These are phyloP conservation scores for Gasterosteus aculeatus DNA, from an alignment of 2,113 vertebrate genomes.

Conservation along the genomic window DNA sequence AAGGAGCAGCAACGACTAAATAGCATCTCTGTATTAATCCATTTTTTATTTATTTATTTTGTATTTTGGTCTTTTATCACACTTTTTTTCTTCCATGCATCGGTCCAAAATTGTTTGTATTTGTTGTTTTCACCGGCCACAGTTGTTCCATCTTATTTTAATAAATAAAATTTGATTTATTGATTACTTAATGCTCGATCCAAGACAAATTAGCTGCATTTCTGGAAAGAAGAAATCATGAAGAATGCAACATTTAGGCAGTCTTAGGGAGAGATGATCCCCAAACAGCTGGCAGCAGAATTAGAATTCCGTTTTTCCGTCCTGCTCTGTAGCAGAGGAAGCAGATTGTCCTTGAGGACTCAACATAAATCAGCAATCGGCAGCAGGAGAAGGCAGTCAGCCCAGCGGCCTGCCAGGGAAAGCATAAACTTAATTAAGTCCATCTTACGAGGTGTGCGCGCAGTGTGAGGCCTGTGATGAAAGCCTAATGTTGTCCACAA, in stretches of 20 bases:
- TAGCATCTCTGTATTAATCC: not conserved
- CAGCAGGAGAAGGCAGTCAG: slow-evolving; percentile 60
- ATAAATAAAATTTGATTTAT: not conserved
- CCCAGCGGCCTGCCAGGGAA: slow-evolving; percentile 69
- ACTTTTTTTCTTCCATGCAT: not conserved
- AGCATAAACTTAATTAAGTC: slow-evolving; percentile 77
- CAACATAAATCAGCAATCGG: slow-evolving; percentile 73
- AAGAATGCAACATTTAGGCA: slow-evolving; percentile 26
- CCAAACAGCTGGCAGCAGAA: slow-evolving; percentile 56
- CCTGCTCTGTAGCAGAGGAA: slow-evolving; percentile 39
- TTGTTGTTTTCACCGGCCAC: not conserved
- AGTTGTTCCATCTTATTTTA: not conserved
- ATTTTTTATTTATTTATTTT: not conserved
- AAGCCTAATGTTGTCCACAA: slow-evolving; percentile 69
- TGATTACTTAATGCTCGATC: not conserved
- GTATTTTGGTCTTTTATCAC: not conserved
- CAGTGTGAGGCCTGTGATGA: slow-evolving; percentile 69
- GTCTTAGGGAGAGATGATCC: slow-evolving; percentile 42
- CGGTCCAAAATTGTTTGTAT: not conserved
- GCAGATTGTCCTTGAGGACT: slow-evolving; percentile 69
- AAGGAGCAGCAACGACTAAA: not conserved
- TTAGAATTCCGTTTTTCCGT: slow-evolving; percentile 52
- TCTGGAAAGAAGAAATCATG: not conserved
- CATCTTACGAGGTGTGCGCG: slow-evolving; percentile 72
- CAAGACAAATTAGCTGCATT: not conserved